Evolutionary conservation across 2,888 invertebrate species (phyloP), one percentile per base, ranked within the genome.

Genomic region (Gordius sp.): DNA sequence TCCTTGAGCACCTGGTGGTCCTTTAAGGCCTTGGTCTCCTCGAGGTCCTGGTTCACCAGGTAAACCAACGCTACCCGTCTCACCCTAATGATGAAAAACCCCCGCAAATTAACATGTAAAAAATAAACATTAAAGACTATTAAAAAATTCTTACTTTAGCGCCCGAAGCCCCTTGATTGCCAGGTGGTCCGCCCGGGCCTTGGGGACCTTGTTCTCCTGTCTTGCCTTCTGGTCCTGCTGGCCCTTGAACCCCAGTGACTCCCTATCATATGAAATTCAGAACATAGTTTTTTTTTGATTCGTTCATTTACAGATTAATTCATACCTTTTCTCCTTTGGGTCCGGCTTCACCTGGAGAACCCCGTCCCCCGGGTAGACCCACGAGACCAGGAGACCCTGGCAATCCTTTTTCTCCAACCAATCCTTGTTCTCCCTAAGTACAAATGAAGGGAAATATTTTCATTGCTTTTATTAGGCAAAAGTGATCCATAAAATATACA

Each of bases 401-500:
- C 20, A 47, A 47, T n/a, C 47, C 47, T 20, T 47, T 47, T 47
- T 47, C 47, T 8, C 47, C 47, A 23, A 47, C 20, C 23, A 47
- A 47, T 18, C 47, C 47, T n/a, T 47, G 47, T 47, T 47, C 47
- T n/a, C 47, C 47, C 47, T 47, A 47, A 33, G n/a, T 18, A 18
- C 4, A 47, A 47, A 47, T 20, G n/a, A n/a, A n/a, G n/a, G n/a
- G n/a, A n/a, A n/a, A n/a, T n/a, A n/a, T n/a, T n/a, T n/a, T n/a
- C n/a, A n/a, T n/a, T n/a, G n/a, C n/a, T n/a, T n/a, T n/a, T n/a
- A n/a, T n/a, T n/a, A n/a, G n/a, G n/a, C n/a, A n/a, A n/a, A n/a
- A n/a, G n/a, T n/a, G n/a, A n/a, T n/a, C n/a, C n/a, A n/a, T n/a
- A n/a, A n/a, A n/a, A n/a, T n/a, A n/a, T n/a, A n/a, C n/a, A n/a